Base-by-base conservation (phyloP, 2,888 invertebrate species). In the Nemurella pictetii region DNA sequence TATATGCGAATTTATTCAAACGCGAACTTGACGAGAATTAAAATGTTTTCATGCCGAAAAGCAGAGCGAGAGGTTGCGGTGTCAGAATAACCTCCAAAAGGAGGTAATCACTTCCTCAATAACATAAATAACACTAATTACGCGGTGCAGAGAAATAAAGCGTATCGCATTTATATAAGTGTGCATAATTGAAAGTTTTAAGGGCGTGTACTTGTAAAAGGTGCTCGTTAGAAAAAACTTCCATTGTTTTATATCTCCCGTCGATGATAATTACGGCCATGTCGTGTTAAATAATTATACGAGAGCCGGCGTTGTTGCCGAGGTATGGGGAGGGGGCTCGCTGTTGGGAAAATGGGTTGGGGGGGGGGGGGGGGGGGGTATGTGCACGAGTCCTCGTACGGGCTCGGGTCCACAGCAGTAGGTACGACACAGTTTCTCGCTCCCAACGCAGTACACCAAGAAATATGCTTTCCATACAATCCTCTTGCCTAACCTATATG, bases 201-300 rank as follows among this genome's bases (percentile, higher is more conserved):
- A 75, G 27, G 75, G 27, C 75, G 27, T 75, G 75, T 75, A 75
- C 75, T 75, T 29, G 55, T 29, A 75, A 27, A 75, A 75, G 75
- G 75, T 75, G 29, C 55, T 55, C 55, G 55, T 55, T 55, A 55
- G 9, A 20, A 55, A 55, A 32, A 55, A 55, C 55, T 55, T 55
- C 55, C 55, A 55, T 55, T 55, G 55, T 55, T 55, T 55, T 55
- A 55, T 55, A 20, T 55, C 55, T 55, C 55, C 20, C 55, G 55
- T 55, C 55, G 55, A 20, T 55, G 55, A 55, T 55, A 55, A 55
- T 55, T 55, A 55, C 55, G 55, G 9, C 20, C 55, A 55, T 55
- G 55, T 55, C 55, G 55, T 55, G 55, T 55, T 55, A 55, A 55
- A 55, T 55, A 55, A 55, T 55, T 55, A 55, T 55, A 55, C 55